A percentile compares a stretch with the other conserved stretches of the same genome.
Evolutionary conservation across 1,140 invertebrate species (phyloP).

Genomic region (Drosophila littoralis): DNA sequence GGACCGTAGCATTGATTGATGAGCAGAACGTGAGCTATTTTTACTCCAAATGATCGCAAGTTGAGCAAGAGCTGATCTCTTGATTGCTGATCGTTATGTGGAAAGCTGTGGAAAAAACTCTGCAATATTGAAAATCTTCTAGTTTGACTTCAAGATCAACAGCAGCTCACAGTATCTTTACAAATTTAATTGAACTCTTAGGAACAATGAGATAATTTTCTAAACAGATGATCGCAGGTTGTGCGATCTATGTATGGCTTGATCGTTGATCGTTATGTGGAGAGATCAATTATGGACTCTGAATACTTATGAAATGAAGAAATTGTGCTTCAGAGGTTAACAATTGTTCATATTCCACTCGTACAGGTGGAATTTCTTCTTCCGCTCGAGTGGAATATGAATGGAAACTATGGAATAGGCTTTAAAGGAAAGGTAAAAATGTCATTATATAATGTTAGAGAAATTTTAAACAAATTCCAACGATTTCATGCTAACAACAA

Average conservation of each 20-base stretch:
- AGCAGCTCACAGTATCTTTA: neutral
- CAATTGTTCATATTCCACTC: too few relatives aligned
- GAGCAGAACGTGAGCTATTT: slow-evolving; percentile 15
- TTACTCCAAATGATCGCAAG: neutral
- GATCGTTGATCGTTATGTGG: neutral
- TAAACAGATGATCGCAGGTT: neutral
- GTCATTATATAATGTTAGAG: neutral
- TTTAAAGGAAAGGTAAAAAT: too few relatives aligned
- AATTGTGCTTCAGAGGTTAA: too few relatives aligned
- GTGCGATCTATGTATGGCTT: neutral
- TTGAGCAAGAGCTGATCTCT: slow-evolving; percentile 8
- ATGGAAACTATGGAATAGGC: too few relatives aligned
- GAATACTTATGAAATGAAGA: neutral
- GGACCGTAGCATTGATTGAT: slow-evolving; percentile 53
- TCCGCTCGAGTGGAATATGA: too few relatives aligned
- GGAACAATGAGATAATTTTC: slow-evolving; percentile 1
- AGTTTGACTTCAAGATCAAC: too few relatives aligned
- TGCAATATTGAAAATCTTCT: neutral
- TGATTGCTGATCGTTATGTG: neutral
- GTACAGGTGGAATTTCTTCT: too few relatives aligned
- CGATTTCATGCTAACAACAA: neutral
- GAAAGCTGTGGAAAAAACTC: neutral
- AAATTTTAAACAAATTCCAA: slow-evolving; percentile 8
- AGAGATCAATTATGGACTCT: neutral
- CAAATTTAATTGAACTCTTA: neutral